Base-by-base conservation (phyloP, 2,113 vertebrate species). In the Patagioenas fasciata region DNA sequence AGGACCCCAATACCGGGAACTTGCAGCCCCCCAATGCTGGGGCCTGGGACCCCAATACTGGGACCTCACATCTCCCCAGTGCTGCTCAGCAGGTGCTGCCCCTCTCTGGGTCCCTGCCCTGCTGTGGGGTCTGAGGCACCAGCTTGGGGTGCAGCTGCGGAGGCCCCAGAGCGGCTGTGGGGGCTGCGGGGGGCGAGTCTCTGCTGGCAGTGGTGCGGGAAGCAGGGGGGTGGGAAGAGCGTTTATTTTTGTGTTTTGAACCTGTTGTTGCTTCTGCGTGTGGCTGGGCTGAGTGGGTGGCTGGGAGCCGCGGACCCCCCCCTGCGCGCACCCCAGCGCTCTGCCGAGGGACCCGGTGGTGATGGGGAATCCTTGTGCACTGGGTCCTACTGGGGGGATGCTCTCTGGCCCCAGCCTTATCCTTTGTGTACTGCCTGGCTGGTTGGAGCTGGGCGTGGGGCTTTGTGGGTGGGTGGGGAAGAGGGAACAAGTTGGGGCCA, bases 191-290 rank as follows among this genome's bases (percentile, higher is more conserved):
- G 80, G 40, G 38, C 48, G 64, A 73, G 57, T 21, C 75, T 32
- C 66, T 6, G 20, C 88, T 23, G 84, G 58, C 75, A 62, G 88
- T 34, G 44, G 74, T 24, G 87, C 47, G 65, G 87, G 65, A 65
- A 80, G 54, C 14, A 4, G 47, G 26, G 53, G 53, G 70, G 34
- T 17, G 78, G 82, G 70, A 38, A 73, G 47, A 70, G 82, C 82
- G 74, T 85, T 88, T 94, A 88, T 96, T 95, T 92, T 64, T 38
- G 83, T 92, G 92, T 58, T 94, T 94, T 88, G 89, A 91, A 95
- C 95, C 94, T 95, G 95, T 94, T 96, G 92, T 96, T 67, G 95
- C 92, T 25, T 77, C 87, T 77, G 92, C 72, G 36, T 81, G 89
- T 11, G 85, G 85, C 54, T 36, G 93, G 81, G 62, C 72, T 6